Evolutionary conservation across 2,113 vertebrate genomes (phyloP).

Genomic region (Sander lucioperca): DNA sequence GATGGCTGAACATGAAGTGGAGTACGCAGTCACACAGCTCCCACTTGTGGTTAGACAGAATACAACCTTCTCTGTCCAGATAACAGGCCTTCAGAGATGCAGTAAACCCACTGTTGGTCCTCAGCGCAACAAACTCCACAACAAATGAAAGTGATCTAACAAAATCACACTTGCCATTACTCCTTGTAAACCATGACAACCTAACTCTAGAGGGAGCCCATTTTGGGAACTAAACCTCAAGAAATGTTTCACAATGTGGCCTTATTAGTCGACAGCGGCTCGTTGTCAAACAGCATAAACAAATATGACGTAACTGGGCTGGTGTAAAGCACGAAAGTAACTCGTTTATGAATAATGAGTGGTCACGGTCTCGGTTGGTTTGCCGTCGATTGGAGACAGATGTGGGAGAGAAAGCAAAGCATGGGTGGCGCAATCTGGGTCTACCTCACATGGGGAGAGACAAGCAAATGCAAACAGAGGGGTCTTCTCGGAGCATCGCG

Average conservation of each 20-base stretch:
- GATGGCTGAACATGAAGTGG: neutral
- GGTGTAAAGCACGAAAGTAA: slow-evolving; percentile 67
- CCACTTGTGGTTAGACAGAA: slow-evolving; percentile 73
- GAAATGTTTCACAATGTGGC: slow-evolving; percentile 62
- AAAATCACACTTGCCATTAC: slow-evolving; percentile 10
- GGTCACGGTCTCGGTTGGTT: slow-evolving; percentile 74
- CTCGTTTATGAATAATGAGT: slow-evolving; percentile 79
- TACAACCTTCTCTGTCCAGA: slow-evolving; percentile 5
- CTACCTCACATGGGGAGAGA: slow-evolving; percentile 67
- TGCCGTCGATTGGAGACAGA: slow-evolving; percentile 79
- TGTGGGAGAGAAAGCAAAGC: slow-evolving; percentile 68
- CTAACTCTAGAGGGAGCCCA: slow-evolving; percentile 21
- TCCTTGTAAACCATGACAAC: slow-evolving; percentile 29
- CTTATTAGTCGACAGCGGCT: slow-evolving; percentile 47
- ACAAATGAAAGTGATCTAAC: slow-evolving; percentile 25
- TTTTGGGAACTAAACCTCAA: slow-evolving; percentile 36
- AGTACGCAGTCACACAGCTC: slow-evolving; percentile 70
- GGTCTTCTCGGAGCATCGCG: slow-evolving; percentile 44
- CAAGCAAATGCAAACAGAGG: slow-evolving; percentile 61
- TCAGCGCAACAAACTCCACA: slow-evolving; percentile 48
- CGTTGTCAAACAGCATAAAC: slow-evolving; percentile 65
- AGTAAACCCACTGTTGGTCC: slow-evolving; percentile 17
- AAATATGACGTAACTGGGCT: slow-evolving; percentile 70
- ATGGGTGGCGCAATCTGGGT: slow-evolving; percentile 81
- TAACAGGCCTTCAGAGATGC: neutral